Base-by-base conservation (phyloP, 35 echinoderm and acorn worm species). In the Diadema setosum region DNA sequence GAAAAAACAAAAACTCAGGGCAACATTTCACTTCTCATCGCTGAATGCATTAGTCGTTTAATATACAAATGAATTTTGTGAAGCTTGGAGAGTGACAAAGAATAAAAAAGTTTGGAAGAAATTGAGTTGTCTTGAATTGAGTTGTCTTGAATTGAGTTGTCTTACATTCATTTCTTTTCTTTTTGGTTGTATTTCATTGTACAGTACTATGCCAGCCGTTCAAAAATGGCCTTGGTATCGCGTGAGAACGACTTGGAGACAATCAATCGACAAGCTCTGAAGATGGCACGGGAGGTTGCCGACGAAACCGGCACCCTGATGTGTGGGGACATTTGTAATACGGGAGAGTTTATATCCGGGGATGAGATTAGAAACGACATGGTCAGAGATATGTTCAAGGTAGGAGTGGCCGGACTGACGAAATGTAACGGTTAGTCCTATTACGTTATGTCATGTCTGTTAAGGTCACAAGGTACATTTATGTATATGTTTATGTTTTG, bases 301-400 rank as follows among this genome's bases (percentile, higher is more conserved):
- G 73, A 91, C 15, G 48, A 94, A 52, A 86, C 93, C n/a, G 93
- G 87, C 5, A 87, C 93, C 20, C 42, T 94, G 7, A 91, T 94
- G 88, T 89, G 88, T n/a, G 93, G 93, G 65, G 86, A 90, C 45
- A 94, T 94, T 34, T 94, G 82, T 35, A 87, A 94, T 37, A 90
- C 88, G 14, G 87, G 50, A 18, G 27, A 90, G 4, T 97, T 86
- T 44, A 85, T 80, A 44, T 70, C 86, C 23, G 49, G 83, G 1
- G 83, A 86, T 5, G n/a, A 65, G 6, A 40, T 78, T 5, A 82
- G 81, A 24, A 92, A 81, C 29, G 90, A 88, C 33, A 81, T 42
- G 46, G 61, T 90, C 5, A 91, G 29, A 52, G 29, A 41, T 27
- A 91, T 91, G 29, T 95, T 91, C 63, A 91, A 87, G 65, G 82